phyloP scores from a whole-genome alignment of 2,797 vertebrate genomes.

The Periophthalmus magnuspinnatus region DNA sequence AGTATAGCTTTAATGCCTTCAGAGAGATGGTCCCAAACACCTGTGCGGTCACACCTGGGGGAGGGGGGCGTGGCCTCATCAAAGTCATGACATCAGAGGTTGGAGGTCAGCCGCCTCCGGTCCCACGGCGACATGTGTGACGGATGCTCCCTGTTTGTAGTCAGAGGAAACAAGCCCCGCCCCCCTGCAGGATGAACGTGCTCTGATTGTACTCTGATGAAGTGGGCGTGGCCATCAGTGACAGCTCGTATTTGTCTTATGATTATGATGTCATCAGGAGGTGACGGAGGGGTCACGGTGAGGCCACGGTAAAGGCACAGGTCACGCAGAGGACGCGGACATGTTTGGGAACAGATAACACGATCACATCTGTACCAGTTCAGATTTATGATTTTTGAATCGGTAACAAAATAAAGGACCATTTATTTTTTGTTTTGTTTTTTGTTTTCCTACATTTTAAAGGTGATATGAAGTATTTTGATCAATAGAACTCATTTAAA shows the following conservation, averaged over 20 bases:
- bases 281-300: background rate
- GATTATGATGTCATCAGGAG: conserved; percentile 20
- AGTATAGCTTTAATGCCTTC: no score
- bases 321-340: conserved; percentile 20
- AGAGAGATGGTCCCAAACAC: background rate
- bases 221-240: conserved; percentile 11
- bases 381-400: no score
- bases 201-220: background rate
- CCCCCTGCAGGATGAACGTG: background rate
- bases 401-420: no score
- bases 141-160: no score
- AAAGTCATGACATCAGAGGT: conserved; percentile 49
- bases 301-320: conserved; percentile 26
- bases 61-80: conserved; percentile 46
- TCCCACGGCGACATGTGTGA: conserved; percentile 21
- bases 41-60: conserved; percentile 7
- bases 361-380: no score
- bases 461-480: no score
- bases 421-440: no score
- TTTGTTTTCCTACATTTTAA: no score
- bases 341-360: background rate
- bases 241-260: conserved; percentile 19
- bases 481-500: no score
- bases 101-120: conserved; percentile 22
- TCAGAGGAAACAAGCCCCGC: conserved; percentile 31